Base-by-base conservation (phyloP, 2,888 invertebrate species). In the Nemoura dubitans region DNA sequence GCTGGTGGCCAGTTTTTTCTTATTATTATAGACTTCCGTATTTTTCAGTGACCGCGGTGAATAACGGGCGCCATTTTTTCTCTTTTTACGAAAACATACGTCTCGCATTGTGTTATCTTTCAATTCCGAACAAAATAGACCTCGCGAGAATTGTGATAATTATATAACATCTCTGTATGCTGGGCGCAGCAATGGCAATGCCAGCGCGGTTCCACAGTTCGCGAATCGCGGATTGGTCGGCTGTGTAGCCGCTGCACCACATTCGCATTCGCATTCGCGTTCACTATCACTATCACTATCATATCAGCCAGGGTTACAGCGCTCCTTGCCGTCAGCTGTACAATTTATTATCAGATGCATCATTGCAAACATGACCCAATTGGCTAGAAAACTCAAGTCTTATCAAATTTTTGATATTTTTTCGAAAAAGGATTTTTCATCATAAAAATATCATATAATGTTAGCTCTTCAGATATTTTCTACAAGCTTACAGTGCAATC, bases 341-440 rank as follows among this genome's bases (percentile, higher is more conserved):
- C 83, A 76, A 2, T 59, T 59, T 81, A 81, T 84, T 84, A 84
- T 84, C 84, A 27, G 29, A 43, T 84, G 84, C 84, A 84, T 84
- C 84, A 84, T 84, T 28, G 84, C 84, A 84, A 84, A 84, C 59
- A 84, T 84, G 84, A 84, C 84, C 84, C 84, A 84, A 84, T 84
- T 84, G 84, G 84, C 84, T 84, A 84, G 84, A 28, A 59, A 84
- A 76, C 84, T 76, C 0, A 59, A 84, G 84, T 84, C 84, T 84
- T 84, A 84, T 84, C 84, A 84, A 84, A 84, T 84, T 84, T 84
- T 84, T 84, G 84, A 84, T n/a, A 84, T 84, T 84, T 84, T 84
- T 84, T 29, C 59, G 10, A 84, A 84, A 84, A n/a, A 27, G 27
- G 21, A 28, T 27, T 84, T 84, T 84, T 84, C 29, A 84, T 76